These are phyloP conservation scores for Cryptomyrus ogoouensis DNA, from an alignment of 2,113 vertebrate species.

Conservation along the genomic window DNA sequence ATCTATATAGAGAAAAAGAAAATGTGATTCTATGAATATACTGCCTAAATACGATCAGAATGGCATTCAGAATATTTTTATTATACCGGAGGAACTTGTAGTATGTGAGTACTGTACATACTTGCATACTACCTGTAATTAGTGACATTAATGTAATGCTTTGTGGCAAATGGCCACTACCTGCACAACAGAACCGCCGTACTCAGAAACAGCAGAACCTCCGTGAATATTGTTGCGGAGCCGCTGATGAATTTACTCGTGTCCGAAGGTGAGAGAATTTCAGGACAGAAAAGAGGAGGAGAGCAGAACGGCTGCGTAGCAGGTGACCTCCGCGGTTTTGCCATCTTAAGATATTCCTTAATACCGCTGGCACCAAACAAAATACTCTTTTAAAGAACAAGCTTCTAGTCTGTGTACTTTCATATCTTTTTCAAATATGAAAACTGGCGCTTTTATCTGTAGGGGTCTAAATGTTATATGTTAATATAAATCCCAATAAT, in stretches of 20 bases:
- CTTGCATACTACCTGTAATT: neutral
- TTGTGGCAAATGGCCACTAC: neutral
- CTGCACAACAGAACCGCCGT: neutral
- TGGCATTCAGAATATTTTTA: too few relatives aligned
- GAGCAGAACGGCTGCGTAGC: neutral
- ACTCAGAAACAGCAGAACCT: neutral
- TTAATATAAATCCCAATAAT: neutral
- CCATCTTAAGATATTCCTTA: neutral
- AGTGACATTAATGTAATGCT: neutral
- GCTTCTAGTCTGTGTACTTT: neutral
- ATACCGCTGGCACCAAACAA: neutral
- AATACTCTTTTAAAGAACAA: neutral
- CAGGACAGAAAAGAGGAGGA: neutral
- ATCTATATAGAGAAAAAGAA: neutral
- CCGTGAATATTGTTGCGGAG: neutral
- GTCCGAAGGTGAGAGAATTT: neutral
- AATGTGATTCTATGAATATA: neutral
- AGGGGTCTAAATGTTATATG: neutral
- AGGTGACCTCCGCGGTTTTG: neutral
- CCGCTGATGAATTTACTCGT: neutral
- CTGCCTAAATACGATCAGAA: neutral
- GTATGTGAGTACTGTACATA: neutral
- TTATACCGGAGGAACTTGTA: neutral
- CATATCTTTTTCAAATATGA: neutral
- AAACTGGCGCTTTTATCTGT: neutral